Evolutionary conservation across 2,888 invertebrate genomes (phyloP).

Genomic region (Drosophila longiperda): DNA sequence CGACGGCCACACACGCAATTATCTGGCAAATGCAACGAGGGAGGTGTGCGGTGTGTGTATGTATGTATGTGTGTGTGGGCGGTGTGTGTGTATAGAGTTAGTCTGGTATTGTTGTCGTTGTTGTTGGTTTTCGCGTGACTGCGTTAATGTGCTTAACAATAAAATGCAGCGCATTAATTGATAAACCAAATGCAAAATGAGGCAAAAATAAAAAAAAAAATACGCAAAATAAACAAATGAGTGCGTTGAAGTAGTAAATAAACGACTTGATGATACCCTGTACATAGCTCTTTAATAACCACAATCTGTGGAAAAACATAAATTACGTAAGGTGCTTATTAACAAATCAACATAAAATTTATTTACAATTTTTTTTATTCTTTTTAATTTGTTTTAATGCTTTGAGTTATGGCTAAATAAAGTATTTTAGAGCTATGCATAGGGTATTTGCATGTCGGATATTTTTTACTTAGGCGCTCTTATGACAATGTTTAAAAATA

Average conservation of each 20-base stretch:
- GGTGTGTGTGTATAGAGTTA: not conserved
- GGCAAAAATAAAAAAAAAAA: slow-evolving; percentile 20
- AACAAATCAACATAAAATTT: not conserved
- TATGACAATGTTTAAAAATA: not conserved
- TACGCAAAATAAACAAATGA: not conserved
- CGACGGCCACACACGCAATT: slow-evolving; percentile 72
- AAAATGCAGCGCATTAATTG: slow-evolving; percentile 80
- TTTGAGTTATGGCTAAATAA: not conserved
- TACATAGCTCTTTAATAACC: not conserved
- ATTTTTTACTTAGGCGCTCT: not conserved
- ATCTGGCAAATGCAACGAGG: slow-evolving; percentile 54
- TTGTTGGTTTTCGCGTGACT: slow-evolving; percentile 67
- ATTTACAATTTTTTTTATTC: not conserved
- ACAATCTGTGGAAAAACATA: not conserved
- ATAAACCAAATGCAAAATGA: slow-evolving; percentile 68
- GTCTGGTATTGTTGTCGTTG: slow-evolving; percentile 11
- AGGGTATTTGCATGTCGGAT: not conserved
- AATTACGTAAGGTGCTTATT: not conserved
- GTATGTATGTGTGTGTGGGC: not conserved
- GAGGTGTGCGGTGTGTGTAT: not conserved
- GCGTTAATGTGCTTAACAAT: slow-evolving; percentile 81
- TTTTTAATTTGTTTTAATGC: not conserved
- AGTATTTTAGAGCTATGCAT: not conserved
- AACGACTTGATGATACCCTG: not conserved
- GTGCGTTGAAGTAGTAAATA: not conserved